Base-by-base conservation (phyloP, 2,888 invertebrate genomes). In the Neocrepidodera transversa region DNA sequence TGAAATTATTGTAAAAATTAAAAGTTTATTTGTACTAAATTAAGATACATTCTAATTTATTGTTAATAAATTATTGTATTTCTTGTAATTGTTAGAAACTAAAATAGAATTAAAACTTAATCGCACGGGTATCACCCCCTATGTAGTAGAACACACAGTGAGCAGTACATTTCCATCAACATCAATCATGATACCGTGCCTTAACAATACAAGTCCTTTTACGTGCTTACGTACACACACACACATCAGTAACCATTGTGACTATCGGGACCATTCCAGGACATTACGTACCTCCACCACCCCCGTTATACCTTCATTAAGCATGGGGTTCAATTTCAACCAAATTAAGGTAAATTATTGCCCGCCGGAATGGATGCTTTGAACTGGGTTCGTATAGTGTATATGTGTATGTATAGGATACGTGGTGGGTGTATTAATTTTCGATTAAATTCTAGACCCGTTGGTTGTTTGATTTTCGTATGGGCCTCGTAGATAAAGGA, bases 181-280 rank as follows among this genome's bases (percentile, higher is more conserved):
- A 61, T 61, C 53, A 61, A 61, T 61, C 61, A 61, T 45, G 52
- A 56, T 53, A 42, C 49, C 43, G 36, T 28, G 30, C 55, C 60
- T 40, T 17, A 60, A 56, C 60, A 56, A 56, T 60, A 50, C 56
- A 45, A 42, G 35, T 47, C 50, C 52, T 52, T 52, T 28, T 52
- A 42, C 52, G 55, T 43, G 8, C 18, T 18, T 35, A 18, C 17
- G 35, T 7, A 61, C 60, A 61, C 52, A 18, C 17, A 48, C 10
- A 61, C 60, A 61, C 52, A 61, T 61, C 52, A 51, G 45, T 38
- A 51, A 47, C 50, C 36, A 56, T 55, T 60, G 55, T 47, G 38
- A 45, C 45, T 45, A 55, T 56, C 49, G 23, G 38, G 35, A 36
- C 36, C 14, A 36, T 50, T 50, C 50, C 23, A 23, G 35, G 50